Evolutionary conservation across 2,113 vertebrate genomes (phyloP).

Genomic region (Ceratotherium simum): DNA sequence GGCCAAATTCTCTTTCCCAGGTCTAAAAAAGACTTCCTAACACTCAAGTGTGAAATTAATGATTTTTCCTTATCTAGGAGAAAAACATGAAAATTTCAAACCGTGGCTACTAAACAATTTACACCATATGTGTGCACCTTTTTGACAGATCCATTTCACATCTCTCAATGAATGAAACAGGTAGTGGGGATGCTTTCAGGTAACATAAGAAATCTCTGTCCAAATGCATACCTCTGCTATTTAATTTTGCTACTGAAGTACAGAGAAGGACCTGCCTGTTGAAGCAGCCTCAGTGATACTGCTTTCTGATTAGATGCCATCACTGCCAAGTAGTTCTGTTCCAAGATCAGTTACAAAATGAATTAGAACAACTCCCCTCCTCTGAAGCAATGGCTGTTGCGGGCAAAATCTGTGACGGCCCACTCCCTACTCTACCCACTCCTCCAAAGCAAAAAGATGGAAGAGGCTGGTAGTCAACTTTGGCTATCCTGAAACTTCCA

Average conservation of each 20-base stretch:
- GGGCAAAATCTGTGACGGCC: background rate
- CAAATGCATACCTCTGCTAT: background rate
- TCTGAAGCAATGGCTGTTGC: background rate
- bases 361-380: background rate
- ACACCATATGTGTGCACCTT: background rate
- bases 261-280: background rate
- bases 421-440: background rate
- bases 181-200: background rate
- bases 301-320: background rate
- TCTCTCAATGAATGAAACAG: background rate
- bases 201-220: background rate
- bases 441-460: background rate
- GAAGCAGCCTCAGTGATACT: background rate
- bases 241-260: background rate
- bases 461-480: background rate
- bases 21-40: constrained; percentile 7
- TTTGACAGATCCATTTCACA: background rate
- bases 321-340: background rate
- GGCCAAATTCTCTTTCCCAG: constrained; percentile 21
- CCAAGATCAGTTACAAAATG: background rate
- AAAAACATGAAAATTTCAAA: background rate
- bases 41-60: constrained; percentile 41
- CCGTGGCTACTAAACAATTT: background rate
- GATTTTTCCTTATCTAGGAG: background rate
- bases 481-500: background rate